Evolutionary conservation across 2,888 invertebrate species (phyloP).

Genomic region (Cepaea hortensis): DNA sequence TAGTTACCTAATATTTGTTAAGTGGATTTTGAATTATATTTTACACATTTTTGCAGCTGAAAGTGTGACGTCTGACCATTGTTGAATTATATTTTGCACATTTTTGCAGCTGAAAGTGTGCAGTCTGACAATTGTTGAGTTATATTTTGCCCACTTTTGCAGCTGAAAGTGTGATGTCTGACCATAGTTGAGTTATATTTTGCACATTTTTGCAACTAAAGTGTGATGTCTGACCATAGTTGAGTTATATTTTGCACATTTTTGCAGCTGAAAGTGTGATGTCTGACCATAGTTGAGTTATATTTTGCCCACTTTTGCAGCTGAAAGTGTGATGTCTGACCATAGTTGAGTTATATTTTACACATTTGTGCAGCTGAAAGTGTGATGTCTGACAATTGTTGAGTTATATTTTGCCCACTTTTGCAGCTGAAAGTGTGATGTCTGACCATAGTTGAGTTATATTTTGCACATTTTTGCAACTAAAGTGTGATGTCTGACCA

Average conservation of each 20-base stretch:
- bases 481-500: constrained; percentile 75
- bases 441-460: too few relatives aligned
- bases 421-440: too few relatives aligned
- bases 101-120: constrained; percentile 74
- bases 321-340: too few relatives aligned
- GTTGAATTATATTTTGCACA: background rate
- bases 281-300: too few relatives aligned
- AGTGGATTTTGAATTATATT: background rate
- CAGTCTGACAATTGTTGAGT: constrained; percentile 66
- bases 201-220: constrained; percentile 67
- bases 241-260: too few relatives aligned
- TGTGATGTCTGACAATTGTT: constrained; percentile 71
- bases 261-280: too few relatives aligned
- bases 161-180: too few relatives aligned
- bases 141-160: too few relatives aligned
- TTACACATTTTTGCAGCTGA: too few relatives aligned
- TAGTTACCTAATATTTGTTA: background rate
- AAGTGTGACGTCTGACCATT: too few relatives aligned
- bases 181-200: background rate
- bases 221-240: constrained; percentile 75
- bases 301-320: background rate
- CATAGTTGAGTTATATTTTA: background rate
- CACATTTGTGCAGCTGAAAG: constrained; percentile 71
- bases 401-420: too few relatives aligned
- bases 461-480: constrained; percentile 60